A percentile compares a stretch with the other conserved stretches of the same genome.
Evolutionary conservation across 2,113 vertebrate species (phyloP).

Genomic region (Ariopsis seemanni): DNA sequence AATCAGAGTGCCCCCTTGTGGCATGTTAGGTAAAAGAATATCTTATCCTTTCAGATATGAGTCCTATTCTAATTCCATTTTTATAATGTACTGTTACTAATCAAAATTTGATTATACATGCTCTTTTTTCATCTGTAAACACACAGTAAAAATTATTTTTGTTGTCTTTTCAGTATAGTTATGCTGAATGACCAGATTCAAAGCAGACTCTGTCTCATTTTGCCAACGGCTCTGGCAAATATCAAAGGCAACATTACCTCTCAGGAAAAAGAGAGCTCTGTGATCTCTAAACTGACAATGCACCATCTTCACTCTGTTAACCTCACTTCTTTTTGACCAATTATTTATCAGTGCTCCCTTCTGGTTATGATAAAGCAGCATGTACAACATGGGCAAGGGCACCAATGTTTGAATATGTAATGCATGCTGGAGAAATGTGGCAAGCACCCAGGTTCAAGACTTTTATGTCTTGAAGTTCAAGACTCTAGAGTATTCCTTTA

Average conservation of each 20-base stretch:
- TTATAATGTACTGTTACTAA: not conserved
- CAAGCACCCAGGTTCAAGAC: conserved; percentile 1
- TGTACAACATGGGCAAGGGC: too few relatives aligned
- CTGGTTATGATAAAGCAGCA: not conserved
- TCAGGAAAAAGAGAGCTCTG: not conserved
- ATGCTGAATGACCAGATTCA: not conserved
- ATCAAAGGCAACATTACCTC: not conserved
- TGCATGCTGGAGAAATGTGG: not conserved
- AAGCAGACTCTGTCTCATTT: not conserved
- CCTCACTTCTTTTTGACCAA: not conserved
- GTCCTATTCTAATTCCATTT: not conserved
- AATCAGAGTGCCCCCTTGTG: not conserved
- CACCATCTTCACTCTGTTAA: not conserved
- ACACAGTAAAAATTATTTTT: not conserved
- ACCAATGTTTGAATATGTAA: not conserved
- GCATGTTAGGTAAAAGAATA: not conserved
- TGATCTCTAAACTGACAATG: not conserved
- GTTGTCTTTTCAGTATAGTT: not conserved
- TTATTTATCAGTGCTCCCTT: not conserved
- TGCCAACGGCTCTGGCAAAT: not conserved
- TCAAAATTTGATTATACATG: not conserved
- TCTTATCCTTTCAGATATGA: not conserved
- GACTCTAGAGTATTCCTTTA: not conserved
- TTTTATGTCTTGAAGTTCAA: not conserved
- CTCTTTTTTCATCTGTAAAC: not conserved